phyloP scores from a whole-genome alignment of 1,140 invertebrate genomes.

The Oryctes rhinoceros region DNA sequence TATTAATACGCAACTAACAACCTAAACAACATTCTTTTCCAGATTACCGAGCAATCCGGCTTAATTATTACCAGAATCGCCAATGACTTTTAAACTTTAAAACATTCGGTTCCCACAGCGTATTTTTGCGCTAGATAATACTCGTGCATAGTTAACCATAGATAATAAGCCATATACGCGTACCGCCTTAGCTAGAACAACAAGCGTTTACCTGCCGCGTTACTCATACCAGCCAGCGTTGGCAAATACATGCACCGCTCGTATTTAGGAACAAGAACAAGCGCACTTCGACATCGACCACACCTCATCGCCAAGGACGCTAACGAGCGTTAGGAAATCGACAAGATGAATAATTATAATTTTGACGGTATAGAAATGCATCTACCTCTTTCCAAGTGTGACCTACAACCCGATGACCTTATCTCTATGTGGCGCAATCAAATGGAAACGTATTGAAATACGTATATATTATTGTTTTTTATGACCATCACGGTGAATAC shows the following conservation, averaged over 20 bases:
- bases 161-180: neutral
- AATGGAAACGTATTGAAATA: neutral
- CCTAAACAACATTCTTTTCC: neutral
- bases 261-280: neutral
- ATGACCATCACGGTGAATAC: neutral
- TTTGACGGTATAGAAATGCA: constrained; percentile 18
- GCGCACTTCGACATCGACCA: constrained; percentile 7
- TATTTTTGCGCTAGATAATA: neutral
- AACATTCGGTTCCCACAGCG: neutral
- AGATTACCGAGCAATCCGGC: neutral
- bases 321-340: neutral
- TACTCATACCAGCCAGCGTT: neutral
- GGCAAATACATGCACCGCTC: neutral
- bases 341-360: constrained; percentile 20
- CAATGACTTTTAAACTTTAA: constrained; percentile 32
- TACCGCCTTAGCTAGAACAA: neutral
- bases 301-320: neutral
- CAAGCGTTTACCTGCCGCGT: neutral
- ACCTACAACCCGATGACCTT: constrained; percentile 25
- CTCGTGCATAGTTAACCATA: neutral
- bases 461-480: neutral
- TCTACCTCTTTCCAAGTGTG: neutral
- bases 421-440: neutral
- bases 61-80: constrained; percentile 15
- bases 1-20: neutral